These are phyloP conservation scores for Limonius californicus DNA, from an alignment of 1,140 invertebrate species.

Conservation along the genomic window DNA sequence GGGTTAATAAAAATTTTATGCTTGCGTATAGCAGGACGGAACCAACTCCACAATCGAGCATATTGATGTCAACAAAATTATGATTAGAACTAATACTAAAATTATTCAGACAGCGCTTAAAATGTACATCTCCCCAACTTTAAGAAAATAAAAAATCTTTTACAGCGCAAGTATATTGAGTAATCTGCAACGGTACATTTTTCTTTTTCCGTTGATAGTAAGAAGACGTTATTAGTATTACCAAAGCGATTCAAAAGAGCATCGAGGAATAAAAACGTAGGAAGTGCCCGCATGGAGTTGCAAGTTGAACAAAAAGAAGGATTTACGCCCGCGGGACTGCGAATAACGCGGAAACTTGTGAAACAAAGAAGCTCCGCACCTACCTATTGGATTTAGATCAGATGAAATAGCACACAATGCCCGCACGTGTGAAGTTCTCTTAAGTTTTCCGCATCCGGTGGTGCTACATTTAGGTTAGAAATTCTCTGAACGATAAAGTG, in stretches of 20 bases:
- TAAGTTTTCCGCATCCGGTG: conserved; percentile 30
- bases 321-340: conserved; percentile 36
- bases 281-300: conserved; percentile 15
- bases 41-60: no score
- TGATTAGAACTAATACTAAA: no score
- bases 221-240: neutral
- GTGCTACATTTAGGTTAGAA: neutral
- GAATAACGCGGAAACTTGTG: conserved; percentile 34
- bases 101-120: no score
- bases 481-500: neutral
- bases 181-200: no score
- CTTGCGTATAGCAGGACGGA: no score
- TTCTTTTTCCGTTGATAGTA: no score
- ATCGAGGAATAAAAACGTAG: neutral
- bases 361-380: conserved; percentile 35
- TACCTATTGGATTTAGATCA: conserved; percentile 39
- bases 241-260: neutral
- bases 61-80: no score
- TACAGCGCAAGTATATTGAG: no score
- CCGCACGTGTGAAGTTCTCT: conserved; percentile 34
- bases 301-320: conserved; percentile 36
- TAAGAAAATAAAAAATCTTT: no score
- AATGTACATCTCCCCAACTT: no score
- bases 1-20: no score
- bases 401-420: conserved; percentile 32